These are phyloP conservation scores for Ellobius talpinus DNA, from an alignment of 2,113 vertebrate species.

Conservation along the genomic window DNA sequence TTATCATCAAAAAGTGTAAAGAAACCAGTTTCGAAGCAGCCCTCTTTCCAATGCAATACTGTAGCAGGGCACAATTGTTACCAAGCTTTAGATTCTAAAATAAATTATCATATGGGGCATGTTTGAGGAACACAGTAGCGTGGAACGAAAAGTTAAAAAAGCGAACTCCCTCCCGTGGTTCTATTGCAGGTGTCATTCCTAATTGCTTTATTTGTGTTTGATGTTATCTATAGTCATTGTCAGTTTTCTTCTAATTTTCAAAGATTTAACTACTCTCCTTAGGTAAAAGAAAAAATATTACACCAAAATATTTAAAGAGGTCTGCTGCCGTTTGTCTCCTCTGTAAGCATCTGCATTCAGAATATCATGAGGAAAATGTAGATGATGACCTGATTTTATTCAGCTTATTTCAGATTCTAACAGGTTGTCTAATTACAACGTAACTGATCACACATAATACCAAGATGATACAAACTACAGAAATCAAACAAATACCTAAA, in stretches of 20 bases:
- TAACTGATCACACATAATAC: not conserved
- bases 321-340: not conserved
- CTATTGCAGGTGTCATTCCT: not conserved
- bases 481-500: not conserved
- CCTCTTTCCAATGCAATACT: not conserved
- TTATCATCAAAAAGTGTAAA: not conserved
- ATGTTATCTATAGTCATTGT: not conserved
- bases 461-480: not conserved
- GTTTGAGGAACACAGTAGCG: not conserved
- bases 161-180: not conserved
- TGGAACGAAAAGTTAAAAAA: not conserved
- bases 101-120: rapidly evolving
- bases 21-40: not conserved
- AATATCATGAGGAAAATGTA: not conserved
- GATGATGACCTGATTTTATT: not conserved
- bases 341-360: not conserved
- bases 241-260: not conserved
- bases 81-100: not conserved
- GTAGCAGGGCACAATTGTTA: not conserved
- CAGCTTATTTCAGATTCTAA: not conserved
- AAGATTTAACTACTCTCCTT: not conserved
- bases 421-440: not conserved
- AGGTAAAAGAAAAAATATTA: not conserved
- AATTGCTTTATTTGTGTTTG: not conserved
- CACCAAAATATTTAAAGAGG: constrained; percentile 41